Evolutionary conservation across 2,888 invertebrate genomes (phyloP), one percentile per base, ranked within the genome.

Genomic region (Epirrhoe alternata): DNA sequence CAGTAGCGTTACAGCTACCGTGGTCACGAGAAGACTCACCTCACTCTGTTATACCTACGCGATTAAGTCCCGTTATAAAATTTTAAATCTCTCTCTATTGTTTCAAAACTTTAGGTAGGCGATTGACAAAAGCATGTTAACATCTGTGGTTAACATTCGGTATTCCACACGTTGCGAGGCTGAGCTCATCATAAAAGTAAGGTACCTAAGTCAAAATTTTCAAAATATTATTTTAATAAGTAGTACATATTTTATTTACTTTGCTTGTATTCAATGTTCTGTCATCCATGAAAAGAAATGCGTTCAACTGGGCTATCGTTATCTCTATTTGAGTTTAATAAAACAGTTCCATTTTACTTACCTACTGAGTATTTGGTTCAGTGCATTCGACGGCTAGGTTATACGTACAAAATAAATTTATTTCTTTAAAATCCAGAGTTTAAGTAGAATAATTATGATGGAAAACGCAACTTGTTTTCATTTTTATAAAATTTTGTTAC

Each of bases 241-340:
- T 42, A n/a, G n/a, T n/a, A n/a, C n/a, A n/a, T n/a, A 3, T 42
- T 42, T 42, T 42, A 42, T 42, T 42, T 3, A 42, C 12, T 5
- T 42, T 42, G 12, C 38, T 42, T 42, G 38, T 42, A 12, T 42
- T 42, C 38, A 42, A 42, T 42, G 38, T 42, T 42, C 38, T 10
- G 38, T 42, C 38, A 42, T 12, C 12, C 38, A 42, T 42, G 12
- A 42, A 42, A 42, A 42, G 38, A 42, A 42, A 42, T 4, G 38
- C 38, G 38, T 42, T 42, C 38, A 42, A 42, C 38, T 42, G 38
- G 38, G 38, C 38, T 42, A 42, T 42, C 14, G 17, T 49, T 49
- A 16, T 10, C 49, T 17, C 49, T 17, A 49, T 49, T 51, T 51
- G 30, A 51, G 30, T 51, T 51, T 30, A 51, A 51, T 51, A 51